These are phyloP conservation scores for Macrotrachela quadricornifera DNA, from an alignment of 1,140 invertebrate genomes.

Conservation along the genomic window DNA sequence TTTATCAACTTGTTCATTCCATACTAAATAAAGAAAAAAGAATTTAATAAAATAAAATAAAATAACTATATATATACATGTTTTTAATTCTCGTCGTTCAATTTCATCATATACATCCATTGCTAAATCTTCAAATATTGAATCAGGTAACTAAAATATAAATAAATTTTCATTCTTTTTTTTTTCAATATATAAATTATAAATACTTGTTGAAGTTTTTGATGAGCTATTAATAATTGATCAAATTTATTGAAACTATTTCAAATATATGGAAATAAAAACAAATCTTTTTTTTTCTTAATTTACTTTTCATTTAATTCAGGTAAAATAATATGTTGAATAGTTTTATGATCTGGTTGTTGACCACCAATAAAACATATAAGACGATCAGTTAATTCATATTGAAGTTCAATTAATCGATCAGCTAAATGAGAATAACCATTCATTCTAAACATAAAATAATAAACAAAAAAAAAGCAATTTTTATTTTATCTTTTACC, in stretches of 20 bases:
- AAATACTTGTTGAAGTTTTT: too few species aligned
- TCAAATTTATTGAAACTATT: too few species aligned
- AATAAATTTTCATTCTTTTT: too few species aligned
- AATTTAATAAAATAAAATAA: conserved; percentile 32
- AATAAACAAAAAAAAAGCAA: too few species aligned
- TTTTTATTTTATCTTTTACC: too few species aligned
- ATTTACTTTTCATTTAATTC: conserved; percentile 14
- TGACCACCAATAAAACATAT: conserved; percentile 7
- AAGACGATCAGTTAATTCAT: conserved; percentile 54
- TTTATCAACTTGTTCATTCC: conserved; percentile 23
- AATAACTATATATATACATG: conserved; percentile 36
- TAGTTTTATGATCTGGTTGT: conserved; percentile 38
- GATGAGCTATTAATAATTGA: too few species aligned
- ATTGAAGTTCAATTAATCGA: conserved; percentile 64
- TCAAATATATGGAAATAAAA: too few species aligned
- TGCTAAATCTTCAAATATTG: conserved; percentile 76
- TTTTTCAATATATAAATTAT: too few species aligned
- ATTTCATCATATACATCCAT: conserved; percentile 96
- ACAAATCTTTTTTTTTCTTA: too few species aligned
- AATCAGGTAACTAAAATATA: conserved; percentile 50
- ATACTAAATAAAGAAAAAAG: conserved; percentile 16
- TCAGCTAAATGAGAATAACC: conserved; percentile 45
- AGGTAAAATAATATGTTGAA: conserved; percentile 68
- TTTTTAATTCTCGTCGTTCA: conserved; percentile 75
- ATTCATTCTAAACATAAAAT: too few species aligned